These are phyloP conservation scores for Propsilocerus akamusi DNA, from an alignment of 1,140 invertebrate genomes.

Conservation along the genomic window DNA sequence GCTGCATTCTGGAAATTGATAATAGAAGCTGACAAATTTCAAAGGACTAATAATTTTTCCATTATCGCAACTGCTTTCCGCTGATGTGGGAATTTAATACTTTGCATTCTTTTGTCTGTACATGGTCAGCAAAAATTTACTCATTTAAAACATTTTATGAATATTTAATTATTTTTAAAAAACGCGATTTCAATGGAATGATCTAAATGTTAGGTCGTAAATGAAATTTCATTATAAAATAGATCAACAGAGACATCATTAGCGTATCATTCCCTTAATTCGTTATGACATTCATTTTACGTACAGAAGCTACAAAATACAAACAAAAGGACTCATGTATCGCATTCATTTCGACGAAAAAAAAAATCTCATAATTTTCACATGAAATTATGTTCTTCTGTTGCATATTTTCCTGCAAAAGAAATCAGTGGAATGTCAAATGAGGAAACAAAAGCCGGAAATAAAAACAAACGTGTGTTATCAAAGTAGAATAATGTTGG, in stretches of 20 bases:
- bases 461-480: too few relatives aligned
- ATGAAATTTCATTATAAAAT: too few relatives aligned
- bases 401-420: too few relatives aligned
- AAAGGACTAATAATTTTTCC: constrained; percentile 3
- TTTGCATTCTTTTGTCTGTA: not conserved
- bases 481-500: too few relatives aligned
- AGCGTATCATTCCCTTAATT: not conserved
- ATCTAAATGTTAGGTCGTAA: not conserved
- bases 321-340: constrained; percentile 1
- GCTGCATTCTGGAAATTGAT: not conserved
- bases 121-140: not conserved
- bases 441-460: too few relatives aligned
- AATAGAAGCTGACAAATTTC: not conserved
- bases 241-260: not conserved
- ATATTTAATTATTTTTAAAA: not conserved
- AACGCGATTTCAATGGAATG: not conserved
- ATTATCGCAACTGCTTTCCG: not conserved
- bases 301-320: too few relatives aligned
- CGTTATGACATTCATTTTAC: not conserved
- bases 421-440: too few relatives aligned
- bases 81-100: not conserved
- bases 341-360: not conserved
- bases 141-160: not conserved
- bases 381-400: constrained; percentile 1
- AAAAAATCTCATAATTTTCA: not conserved